These are phyloP conservation scores for Tholera decimalis DNA, from an alignment of 2,888 invertebrate genomes.

Conservation along the genomic window DNA sequence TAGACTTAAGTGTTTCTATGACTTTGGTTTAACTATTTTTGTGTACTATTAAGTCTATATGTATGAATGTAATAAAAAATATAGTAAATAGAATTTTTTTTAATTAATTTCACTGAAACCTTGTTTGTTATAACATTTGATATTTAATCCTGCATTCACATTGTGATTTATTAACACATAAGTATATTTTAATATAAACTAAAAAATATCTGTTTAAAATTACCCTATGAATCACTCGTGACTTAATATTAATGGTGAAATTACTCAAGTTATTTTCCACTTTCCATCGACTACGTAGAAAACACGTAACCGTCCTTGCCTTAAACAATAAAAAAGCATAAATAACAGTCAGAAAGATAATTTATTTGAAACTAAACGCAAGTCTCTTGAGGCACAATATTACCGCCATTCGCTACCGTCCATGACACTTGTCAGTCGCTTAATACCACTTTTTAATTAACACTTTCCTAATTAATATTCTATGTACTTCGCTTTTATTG, in stretches of 20 bases:
- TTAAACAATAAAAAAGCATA: conserved; percentile 53
- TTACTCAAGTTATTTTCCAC: conserved; percentile 14
- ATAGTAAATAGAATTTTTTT: no score
- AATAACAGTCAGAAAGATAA: conserved; percentile 47
- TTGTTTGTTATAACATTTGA: no score
- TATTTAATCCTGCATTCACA: no score
- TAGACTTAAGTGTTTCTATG: no score
- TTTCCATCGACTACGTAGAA: not conserved
- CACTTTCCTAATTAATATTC: conserved; percentile 64
- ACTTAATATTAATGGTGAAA: conserved; percentile 6
- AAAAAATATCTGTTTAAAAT: not conserved
- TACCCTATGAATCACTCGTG: not conserved
- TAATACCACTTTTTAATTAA: conserved; percentile 60
- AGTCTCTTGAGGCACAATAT: conserved; percentile 48
- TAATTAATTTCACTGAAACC: no score
- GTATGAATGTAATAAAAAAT: no score
- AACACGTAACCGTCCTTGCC: conserved; percentile 24
- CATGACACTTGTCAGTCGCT: conserved; percentile 58
- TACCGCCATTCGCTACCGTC: conserved; percentile 42
- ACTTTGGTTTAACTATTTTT: no score
- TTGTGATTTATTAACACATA: no score
- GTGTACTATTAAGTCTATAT: no score
- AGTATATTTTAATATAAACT: not conserved
- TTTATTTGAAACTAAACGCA: conserved; percentile 63
- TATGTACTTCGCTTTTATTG: conserved; percentile 57